These are phyloP conservation scores for Tricholauxania praeusta DNA, from an alignment of 2,888 invertebrate genomes.

Conservation along the genomic window DNA sequence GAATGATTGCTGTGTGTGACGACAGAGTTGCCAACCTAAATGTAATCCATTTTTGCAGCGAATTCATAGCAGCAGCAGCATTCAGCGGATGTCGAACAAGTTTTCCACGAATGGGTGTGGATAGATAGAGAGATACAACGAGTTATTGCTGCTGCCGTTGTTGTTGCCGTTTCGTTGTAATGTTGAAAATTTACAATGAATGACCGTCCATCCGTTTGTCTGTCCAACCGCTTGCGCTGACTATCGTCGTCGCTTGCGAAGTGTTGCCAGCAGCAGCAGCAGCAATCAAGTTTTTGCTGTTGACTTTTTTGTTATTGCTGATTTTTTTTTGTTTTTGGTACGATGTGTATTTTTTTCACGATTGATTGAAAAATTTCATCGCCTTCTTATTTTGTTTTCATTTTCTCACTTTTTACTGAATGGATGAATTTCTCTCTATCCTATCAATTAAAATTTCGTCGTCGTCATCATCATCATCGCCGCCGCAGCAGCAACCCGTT, in stretches of 20 bases:
- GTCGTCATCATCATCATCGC: neutral
- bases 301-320: neutral
- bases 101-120: constrained; percentile 57
- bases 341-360: constrained; percentile 23
- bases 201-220: neutral
- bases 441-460: constrained; percentile 11
- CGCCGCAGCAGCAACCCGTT: neutral
- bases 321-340: constrained; percentile 33
- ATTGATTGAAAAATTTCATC: constrained; percentile 17
- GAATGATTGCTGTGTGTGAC: neutral
- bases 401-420: constrained; percentile 32
- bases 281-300: constrained; percentile 21
- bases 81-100: constrained; percentile 53
- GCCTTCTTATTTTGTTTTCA: constrained; percentile 10
- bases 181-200: constrained; percentile 3
- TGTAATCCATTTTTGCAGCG: constrained; percentile 19
- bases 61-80: constrained; percentile 7
- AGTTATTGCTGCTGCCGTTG: neutral
- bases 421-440: constrained; percentile 17
- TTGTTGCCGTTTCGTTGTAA: constrained; percentile 3
- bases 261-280: constrained; percentile 29
- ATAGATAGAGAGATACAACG: constrained; percentile 32
- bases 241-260: constrained; percentile 10
- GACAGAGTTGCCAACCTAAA: constrained; percentile 22
- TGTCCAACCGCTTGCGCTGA: no score